These are phyloP conservation scores for Eurytoma californica DNA, from an alignment of 2,888 invertebrate genomes.

Conservation along the genomic window DNA sequence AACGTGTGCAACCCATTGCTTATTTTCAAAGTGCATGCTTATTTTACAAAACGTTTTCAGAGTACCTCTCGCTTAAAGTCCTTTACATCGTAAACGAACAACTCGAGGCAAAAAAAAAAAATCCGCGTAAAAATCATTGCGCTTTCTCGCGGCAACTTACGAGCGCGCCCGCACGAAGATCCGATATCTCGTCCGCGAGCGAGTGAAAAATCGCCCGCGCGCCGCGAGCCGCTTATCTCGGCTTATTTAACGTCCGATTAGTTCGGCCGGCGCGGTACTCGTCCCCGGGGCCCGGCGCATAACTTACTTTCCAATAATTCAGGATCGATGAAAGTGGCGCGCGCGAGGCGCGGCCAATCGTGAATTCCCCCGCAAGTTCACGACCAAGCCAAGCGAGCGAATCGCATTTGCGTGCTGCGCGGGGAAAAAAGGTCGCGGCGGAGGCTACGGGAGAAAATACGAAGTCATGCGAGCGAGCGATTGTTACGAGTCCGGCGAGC, in stretches of 20 bases:
- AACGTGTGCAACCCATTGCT: no score
- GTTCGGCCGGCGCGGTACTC: neutral
- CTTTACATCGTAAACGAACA: no score
- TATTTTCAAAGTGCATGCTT: no score
- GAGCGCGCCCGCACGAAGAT: no score
- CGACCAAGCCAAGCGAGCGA: constrained; percentile 31
- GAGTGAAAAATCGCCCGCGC: neutral
- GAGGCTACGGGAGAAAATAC: neutral
- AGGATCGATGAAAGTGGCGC: constrained; percentile 26
- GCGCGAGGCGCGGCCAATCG: constrained; percentile 1
- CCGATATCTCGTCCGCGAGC: no score
- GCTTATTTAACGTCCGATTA: constrained; percentile 37
- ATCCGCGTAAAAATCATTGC: no score
- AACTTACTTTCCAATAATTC: constrained; percentile 41
- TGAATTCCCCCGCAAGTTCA: constrained; percentile 26
- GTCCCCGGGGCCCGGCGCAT: neutral
- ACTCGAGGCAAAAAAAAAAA: no score
- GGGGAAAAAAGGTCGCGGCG: neutral
- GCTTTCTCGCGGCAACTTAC: no score
- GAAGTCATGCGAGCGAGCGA: neutral
- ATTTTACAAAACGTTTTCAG: no score
- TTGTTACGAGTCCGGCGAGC: neutral
- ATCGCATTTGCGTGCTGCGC: constrained; percentile 6
- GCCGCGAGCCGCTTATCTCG: neutral
- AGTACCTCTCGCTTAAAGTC: no score